Evolutionary conservation across 92 coral and sea anemone genomes (phyloP), one percentile per base, ranked within the genome.

Genomic region (Nematostella vectensis): DNA sequence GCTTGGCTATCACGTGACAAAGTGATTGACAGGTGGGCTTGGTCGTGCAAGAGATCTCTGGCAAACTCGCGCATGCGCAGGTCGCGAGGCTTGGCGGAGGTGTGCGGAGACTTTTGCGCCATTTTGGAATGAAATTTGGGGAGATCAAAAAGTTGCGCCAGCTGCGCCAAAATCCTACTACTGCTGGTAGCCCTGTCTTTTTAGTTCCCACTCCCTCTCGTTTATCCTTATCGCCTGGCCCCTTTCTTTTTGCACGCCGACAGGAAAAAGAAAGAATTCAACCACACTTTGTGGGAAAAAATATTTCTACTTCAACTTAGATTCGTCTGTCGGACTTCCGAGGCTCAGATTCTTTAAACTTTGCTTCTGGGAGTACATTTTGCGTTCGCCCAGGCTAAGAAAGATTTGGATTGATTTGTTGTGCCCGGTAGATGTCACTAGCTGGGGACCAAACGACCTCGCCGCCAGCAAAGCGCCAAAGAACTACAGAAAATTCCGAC

Each of bases 391-490:
- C 9, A 55, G 54, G 58, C 48, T 3, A 66, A 48, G 13, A 8
- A 22, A 45, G 51, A 45, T 4, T 4, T 50, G 39, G 39, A 38
- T 61, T 79, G 68, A 79, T 85, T 85, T 80, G 83, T 79, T 85
- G 95, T 69, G 69, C 66, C 70, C 84, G 85, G 99, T 93, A 86
- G 96, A 93, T 93, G 99, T 89, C 97, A 83, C 83, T 94, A 80
- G 71, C 69, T 85, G 83, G 82, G 89, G 96, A 93, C 82, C 95
- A 93, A 77, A 74, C 80, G 67, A 57, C 59, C 80, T 83, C 99
- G 81, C 99, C 99, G 78, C 99, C 99, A 66, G 96, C 99, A 72
- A 93, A 93, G 78, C 81, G 89, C 68, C 88, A 67, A 63, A 93
- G 86, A 80, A 93, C 76, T 74, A 74, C 83, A 59, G 74, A 82